These are phyloP conservation scores for Lerista edwardsae DNA, from an alignment of 2,797 vertebrate species.

Conservation along the genomic window DNA sequence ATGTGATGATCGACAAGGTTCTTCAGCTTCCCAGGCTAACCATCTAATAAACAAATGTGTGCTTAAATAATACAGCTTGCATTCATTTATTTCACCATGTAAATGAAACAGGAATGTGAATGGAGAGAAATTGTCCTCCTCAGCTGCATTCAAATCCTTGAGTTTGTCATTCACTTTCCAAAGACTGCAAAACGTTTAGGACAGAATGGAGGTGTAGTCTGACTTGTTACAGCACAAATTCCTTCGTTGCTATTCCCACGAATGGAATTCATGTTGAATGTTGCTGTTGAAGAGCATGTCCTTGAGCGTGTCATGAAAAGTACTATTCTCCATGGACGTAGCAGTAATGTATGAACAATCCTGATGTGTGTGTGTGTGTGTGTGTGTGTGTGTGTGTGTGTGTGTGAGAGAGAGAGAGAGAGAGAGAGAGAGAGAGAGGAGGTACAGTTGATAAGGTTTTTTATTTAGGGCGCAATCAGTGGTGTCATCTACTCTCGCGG, in stretches of 20 bases:
- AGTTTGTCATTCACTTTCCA: neutral
- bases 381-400: too few relatives aligned
- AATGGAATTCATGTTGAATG: too few relatives aligned
- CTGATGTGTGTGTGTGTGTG: too few relatives aligned
- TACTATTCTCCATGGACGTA: neutral
- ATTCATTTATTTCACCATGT: neutral
- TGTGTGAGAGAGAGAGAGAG: too few relatives aligned
- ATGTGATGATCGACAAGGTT: neutral
- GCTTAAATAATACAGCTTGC: neutral
- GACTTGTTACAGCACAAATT: neutral
- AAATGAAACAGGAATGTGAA: too few relatives aligned
- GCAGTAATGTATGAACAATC: neutral
- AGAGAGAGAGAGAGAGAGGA: neutral
- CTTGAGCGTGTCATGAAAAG: slow-evolving; percentile 12
- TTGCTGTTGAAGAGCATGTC: slow-evolving; percentile 24
- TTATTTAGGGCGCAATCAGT: too few relatives aligned
- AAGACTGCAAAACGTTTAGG: neutral
- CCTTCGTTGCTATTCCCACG: neutral
- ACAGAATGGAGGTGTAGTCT: neutral
- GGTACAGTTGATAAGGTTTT: neutral
- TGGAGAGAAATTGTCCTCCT: neutral
- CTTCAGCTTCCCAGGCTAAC: neutral
- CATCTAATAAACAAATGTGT: slow-evolving; percentile 2
- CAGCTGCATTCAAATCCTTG: neutral
- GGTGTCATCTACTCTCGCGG: too few relatives aligned